A percentile compares a stretch with the other conserved stretches of the same genome.
These are phyloP conservation scores for Lasioglossum vierecki DNA, from an alignment of 2,888 invertebrate genomes.

Conservation along the genomic window DNA sequence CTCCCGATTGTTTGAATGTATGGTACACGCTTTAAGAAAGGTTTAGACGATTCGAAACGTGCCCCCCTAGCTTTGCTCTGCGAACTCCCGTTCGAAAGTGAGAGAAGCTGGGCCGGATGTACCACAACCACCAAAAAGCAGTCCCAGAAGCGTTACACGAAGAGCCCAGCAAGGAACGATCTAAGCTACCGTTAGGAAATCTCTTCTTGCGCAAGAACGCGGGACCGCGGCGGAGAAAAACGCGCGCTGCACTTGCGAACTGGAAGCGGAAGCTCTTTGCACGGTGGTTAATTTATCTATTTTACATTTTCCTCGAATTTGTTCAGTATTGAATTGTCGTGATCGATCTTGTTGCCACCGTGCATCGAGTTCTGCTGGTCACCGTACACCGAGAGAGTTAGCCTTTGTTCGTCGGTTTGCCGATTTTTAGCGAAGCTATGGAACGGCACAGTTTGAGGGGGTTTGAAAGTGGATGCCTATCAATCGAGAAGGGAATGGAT, in stretches of 20 bases:
- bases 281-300: slow-evolving; percentile 18
- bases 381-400: slow-evolving; percentile 30
- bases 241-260: slow-evolving; percentile 33
- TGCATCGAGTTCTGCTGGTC: slow-evolving; percentile 30
- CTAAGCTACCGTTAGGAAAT: slow-evolving; percentile 50
- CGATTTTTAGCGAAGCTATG: slow-evolving; percentile 1
- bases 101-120: slow-evolving; percentile 13
- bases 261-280: slow-evolving; percentile 26
- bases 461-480: slow-evolving; percentile 10
- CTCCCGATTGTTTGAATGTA: neutral
- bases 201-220: slow-evolving; percentile 15
- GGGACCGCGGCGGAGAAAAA: neutral
- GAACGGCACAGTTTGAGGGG: slow-evolving; percentile 1
- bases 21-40: neutral
- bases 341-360: neutral
- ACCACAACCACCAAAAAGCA: slow-evolving; percentile 65
- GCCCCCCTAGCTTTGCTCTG: slow-evolving; percentile 30
- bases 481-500: slow-evolving; percentile 28
- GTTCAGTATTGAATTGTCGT: neutral
- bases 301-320: neutral
- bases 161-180: slow-evolving; percentile 51
- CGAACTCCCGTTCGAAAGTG: slow-evolving; percentile 43
- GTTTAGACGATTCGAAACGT: neutral
- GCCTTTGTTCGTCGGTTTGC: neutral
- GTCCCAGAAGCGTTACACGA: slow-evolving; percentile 45